A percentile compares a stretch with the other conserved stretches of the same genome.
phyloP scores from a whole-genome alignment of 2,113 vertebrate species.

The Ammodytes dubius region DNA sequence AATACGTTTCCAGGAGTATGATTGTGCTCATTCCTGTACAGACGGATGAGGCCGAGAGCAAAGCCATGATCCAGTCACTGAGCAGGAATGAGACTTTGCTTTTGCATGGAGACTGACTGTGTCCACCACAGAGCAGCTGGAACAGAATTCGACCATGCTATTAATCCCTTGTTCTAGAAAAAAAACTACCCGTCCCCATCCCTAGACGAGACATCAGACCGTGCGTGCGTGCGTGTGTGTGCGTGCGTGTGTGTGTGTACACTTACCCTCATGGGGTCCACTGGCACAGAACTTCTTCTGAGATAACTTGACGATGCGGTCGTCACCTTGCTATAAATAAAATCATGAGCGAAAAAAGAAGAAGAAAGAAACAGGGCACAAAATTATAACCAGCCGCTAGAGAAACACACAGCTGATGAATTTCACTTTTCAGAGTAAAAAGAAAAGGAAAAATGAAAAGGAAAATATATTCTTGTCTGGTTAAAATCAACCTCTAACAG shows the following conservation, averaged over 20 bases:
- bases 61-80: constrained; percentile 5
- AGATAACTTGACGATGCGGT: constrained; percentile 91
- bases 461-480: too few species aligned
- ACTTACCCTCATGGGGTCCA: constrained; percentile 91
- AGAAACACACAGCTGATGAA: not conserved
- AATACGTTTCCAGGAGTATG: not conserved
- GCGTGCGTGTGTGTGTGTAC: too few species aligned
- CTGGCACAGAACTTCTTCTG: constrained; percentile 99
- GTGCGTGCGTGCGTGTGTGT: too few species aligned
- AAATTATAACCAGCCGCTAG: not conserved
- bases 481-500: not conserved
- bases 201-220: too few species aligned
- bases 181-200: too few species aligned
- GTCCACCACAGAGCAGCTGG: constrained; percentile 67
- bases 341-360: not conserved
- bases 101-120: constrained; percentile 83
- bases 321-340: constrained; percentile 89
- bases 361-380: not conserved
- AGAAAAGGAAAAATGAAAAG: not conserved
- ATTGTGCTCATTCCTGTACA: constrained; percentile 63
- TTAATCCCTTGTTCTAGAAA: too few species aligned
- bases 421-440: not conserved
- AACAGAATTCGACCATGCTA: constrained; percentile 80
- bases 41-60: constrained; percentile 7
- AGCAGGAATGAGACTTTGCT: constrained; percentile 55